Evolutionary conservation across 2,888 invertebrate genomes (phyloP).

Genomic region (Meteorus colon): DNA sequence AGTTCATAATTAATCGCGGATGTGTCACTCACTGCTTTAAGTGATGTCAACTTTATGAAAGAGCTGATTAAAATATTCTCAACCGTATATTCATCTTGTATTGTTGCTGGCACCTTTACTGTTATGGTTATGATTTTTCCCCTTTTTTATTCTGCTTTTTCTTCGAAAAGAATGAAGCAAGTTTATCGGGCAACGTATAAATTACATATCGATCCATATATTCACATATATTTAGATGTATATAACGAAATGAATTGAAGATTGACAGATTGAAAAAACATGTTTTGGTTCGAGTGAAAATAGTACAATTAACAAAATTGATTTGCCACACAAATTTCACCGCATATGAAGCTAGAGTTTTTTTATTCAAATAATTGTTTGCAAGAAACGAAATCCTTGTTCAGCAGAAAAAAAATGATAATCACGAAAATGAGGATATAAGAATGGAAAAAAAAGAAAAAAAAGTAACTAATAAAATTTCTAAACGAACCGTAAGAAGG

Average conservation of each 20-base stretch:
- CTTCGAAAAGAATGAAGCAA: too few species aligned
- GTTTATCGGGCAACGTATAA: too few species aligned
- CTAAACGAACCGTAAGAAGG: slow-evolving; percentile 31
- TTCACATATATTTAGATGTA: too few species aligned
- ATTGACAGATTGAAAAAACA: too few species aligned
- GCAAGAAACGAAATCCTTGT: background rate
- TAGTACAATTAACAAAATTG: background rate
- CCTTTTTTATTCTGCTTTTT: too few species aligned
- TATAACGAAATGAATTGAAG: too few species aligned
- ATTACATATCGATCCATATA: too few species aligned
- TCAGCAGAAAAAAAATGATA: background rate
- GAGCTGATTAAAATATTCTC: background rate
- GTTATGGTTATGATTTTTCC: background rate
- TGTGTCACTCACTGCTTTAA: background rate
- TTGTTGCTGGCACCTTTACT: background rate
- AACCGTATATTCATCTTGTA: background rate
- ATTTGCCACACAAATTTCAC: background rate
- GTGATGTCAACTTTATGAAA: background rate
- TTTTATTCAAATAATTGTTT: background rate
- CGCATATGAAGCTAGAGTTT: background rate
- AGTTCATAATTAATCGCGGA: background rate
- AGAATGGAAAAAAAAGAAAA: background rate
- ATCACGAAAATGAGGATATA: slow-evolving; percentile 1
- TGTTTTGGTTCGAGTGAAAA: background rate
- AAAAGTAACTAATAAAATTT: slow-evolving; percentile 27